Conservation (phyloP, 2,113 vertebrate species). For the Nanorana parkeri region DNA sequence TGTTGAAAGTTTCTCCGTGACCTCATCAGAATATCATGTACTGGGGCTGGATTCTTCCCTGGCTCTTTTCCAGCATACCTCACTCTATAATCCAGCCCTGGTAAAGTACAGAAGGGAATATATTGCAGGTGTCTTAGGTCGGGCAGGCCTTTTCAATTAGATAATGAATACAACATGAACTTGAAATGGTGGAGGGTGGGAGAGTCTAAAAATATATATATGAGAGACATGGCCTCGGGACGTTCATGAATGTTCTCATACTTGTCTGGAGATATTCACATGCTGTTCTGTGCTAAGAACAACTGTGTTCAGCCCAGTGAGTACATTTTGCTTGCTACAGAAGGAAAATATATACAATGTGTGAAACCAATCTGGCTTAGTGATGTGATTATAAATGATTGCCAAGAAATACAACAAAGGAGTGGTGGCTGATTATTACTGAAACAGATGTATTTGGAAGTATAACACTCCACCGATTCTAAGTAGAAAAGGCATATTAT, state of each 20-base stretch:
- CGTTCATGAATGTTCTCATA: conserved; percentile 32
- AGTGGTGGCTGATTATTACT: no score
- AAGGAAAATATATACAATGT: conserved; percentile 2
- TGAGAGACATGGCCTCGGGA: conserved; percentile 33
- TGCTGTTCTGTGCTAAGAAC: conserved; percentile 28
- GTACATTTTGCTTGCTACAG: neutral
- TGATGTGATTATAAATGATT: no score
- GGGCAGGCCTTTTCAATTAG: conserved; percentile 47
- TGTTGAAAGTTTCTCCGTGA: conserved; percentile 43
- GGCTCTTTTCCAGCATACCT: conserved; percentile 24
- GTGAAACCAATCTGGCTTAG: neutral
- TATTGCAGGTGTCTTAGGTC: conserved; percentile 45
- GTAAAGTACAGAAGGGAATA: conserved; percentile 29
- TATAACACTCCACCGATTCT: no score
- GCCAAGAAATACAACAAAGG: neutral
- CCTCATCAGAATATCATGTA: neutral
- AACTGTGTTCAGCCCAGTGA: neutral
- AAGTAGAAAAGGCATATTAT: no score
- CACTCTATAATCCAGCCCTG: neutral
- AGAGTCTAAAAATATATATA: conserved; percentile 56
- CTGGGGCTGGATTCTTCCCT: conserved; percentile 50
- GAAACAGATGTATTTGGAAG: no score
- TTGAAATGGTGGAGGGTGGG: conserved; percentile 40
- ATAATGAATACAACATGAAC: conserved; percentile 33
- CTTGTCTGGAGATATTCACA: neutral